Percentiles rank a stretch among this genome's conserved stretches.
These are phyloP conservation scores for Chelonus formosanus DNA, from an alignment of 2,888 invertebrate species.

Conservation along the genomic window DNA sequence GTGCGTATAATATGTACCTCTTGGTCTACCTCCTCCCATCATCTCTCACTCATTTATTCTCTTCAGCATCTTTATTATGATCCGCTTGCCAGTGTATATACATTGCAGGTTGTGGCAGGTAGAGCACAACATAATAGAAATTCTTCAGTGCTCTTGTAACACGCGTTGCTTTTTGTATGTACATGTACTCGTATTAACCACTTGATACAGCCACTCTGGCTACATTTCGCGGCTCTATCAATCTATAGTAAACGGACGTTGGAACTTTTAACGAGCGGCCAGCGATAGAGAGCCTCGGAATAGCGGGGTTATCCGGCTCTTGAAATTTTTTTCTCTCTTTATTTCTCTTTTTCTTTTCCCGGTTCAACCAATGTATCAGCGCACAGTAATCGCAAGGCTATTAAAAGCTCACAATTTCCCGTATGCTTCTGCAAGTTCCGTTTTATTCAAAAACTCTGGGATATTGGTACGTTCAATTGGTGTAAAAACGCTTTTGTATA, in stretches of 20 bases:
- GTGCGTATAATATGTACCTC: constrained; percentile 23
- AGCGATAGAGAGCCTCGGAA: constrained; percentile 34
- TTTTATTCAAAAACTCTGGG: too few species aligned
- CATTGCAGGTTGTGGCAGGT: constrained; percentile 7
- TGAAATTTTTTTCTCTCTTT: constrained; percentile 5
- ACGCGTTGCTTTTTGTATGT: constrained; percentile 2
- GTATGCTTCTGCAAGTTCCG: background rate
- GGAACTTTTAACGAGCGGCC: constrained; percentile 61
- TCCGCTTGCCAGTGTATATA: background rate
- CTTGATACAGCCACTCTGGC: constrained; percentile 35
- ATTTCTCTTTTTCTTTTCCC: constrained; percentile 1
- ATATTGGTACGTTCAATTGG: too few species aligned
- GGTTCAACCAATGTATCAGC: constrained; percentile 21
- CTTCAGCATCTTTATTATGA: constrained; percentile 16
- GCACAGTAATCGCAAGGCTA: background rate
- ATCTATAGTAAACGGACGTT: constrained; percentile 52
- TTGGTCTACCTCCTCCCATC: constrained; percentile 13
- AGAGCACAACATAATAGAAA: background rate
- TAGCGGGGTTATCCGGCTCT: background rate
- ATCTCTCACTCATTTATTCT: constrained; percentile 7
- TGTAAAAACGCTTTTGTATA: too few species aligned
- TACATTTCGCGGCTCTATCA: constrained; percentile 44
- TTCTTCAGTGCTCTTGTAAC: constrained; percentile 21
- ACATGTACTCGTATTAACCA: constrained; percentile 1
- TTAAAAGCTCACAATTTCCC: background rate